Conservation (phyloP, 2,113 vertebrate genomes). For the Nannospalax galili region DNA sequence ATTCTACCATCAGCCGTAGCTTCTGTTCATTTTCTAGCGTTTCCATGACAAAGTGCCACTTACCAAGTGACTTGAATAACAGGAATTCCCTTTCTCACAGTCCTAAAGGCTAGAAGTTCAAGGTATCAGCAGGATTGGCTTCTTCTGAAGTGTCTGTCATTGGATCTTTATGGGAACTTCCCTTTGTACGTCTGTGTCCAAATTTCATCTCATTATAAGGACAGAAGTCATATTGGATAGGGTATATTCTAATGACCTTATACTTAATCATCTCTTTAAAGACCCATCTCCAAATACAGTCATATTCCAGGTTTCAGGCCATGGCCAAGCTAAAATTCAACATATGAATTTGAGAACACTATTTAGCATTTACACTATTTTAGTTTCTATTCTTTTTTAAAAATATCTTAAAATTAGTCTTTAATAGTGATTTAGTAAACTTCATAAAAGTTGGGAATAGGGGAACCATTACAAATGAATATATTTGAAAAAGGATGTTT, state of each 20-base stretch:
- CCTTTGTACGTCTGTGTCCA: neutral
- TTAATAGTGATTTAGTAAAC: constrained; percentile 29
- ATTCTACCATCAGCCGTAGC: neutral
- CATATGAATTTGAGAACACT: neutral
- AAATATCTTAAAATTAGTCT: constrained; percentile 16
- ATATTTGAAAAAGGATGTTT: neutral
- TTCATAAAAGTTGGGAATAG: neutral
- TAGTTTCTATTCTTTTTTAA: neutral
- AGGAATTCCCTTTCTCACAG: neutral
- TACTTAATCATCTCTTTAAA: constrained; percentile 13
- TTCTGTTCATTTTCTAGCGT: neutral
- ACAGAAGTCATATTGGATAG: neutral
- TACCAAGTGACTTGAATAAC: neutral
- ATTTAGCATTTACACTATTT: neutral
- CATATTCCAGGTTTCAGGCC: neutral
- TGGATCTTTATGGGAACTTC: neutral
- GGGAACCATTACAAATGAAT: neutral
- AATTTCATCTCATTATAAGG: constrained; percentile 35
- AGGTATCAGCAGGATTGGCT: neutral
- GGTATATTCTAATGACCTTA: neutral
- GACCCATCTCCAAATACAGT: neutral
- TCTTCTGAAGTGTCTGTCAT: neutral
- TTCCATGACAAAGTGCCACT: neutral
- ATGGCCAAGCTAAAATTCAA: neutral
- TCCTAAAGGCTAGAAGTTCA: neutral